A percentile compares a stretch with the other conserved stretches of the same genome.
Conservation (phyloP, 37 sponge, comb jelly and placozoan genomes). For the Mnemiopsis leidyi region DNA sequence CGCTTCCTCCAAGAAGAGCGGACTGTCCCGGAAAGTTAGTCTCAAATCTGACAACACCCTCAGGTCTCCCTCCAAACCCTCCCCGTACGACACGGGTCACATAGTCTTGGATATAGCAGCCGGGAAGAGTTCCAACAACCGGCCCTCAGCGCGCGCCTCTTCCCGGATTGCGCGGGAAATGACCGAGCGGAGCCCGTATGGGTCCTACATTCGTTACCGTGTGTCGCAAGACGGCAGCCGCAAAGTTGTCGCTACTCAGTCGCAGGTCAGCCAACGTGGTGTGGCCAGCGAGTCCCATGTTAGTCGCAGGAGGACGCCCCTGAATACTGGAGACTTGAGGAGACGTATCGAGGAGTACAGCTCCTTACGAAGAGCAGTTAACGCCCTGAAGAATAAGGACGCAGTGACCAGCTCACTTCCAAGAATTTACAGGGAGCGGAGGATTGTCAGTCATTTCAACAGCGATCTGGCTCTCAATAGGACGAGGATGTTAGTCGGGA, state of each 20-base stretch:
- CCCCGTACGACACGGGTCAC: neutral
- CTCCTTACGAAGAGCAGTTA: neutral
- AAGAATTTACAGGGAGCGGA: neutral
- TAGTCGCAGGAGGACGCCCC: neutral
- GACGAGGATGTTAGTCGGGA: neutral
- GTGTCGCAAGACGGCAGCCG: neutral
- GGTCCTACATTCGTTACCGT: neutral
- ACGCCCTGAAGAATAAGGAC: neutral
- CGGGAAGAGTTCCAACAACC: neutral
- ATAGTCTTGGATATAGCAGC: neutral
- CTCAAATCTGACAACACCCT: neutral
- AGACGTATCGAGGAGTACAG: neutral
- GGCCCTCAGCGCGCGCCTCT: neutral
- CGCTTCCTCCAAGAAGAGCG: neutral
- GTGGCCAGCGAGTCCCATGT: neutral
- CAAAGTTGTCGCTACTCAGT: neutral
- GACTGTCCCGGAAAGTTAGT: neutral
- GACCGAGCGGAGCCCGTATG: neutral
- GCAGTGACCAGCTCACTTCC: neutral
- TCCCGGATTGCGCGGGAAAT: neutral
- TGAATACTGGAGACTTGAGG: neutral
- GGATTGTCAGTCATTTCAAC: neutral
- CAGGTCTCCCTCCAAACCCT: neutral
- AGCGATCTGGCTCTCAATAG: slow-evolving; percentile 36
- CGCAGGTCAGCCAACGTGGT: neutral